phyloP scores from a whole-genome alignment of 2,888 invertebrate genomes.

The Rhimphoctona megacephalus region DNA sequence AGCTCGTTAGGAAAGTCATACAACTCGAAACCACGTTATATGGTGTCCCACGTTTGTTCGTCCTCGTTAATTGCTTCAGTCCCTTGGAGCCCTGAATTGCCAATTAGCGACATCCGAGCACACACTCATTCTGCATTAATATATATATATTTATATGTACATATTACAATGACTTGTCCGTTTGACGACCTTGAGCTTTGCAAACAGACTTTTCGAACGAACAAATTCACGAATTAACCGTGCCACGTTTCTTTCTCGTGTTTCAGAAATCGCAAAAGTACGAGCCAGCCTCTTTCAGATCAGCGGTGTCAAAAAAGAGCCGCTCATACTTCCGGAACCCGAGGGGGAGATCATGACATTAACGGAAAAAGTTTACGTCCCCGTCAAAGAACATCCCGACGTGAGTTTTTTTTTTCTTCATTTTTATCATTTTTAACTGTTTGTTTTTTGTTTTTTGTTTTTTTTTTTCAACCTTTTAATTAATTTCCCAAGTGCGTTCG shows the following conservation, averaged over 20 bases:
- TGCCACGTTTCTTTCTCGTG: slow-evolving; percentile 52
- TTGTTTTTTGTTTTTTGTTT: not conserved
- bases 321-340: slow-evolving; percentile 95
- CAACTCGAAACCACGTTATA: slow-evolving; percentile 17
- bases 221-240: not conserved
- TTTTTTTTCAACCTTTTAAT: not conserved
- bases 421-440: not conserved
- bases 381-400: slow-evolving; percentile 99
- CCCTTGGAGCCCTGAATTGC: slow-evolving; percentile 66
- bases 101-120: slow-evolving; percentile 69
- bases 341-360: slow-evolving; percentile 96
- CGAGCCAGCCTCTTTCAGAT: slow-evolving; percentile 99
- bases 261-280: slow-evolving; percentile 98
- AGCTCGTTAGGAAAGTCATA: slow-evolving; percentile 15
- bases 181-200: slow-evolving; percentile 41
- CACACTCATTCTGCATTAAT: not conserved
- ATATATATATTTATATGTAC: not conserved
- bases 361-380: slow-evolving; percentile 99
- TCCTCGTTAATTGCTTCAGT: slow-evolving; percentile 66
- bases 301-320: slow-evolving; percentile 98
- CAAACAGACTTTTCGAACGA: not conserved
- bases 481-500: not conserved
- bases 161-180: not conserved
- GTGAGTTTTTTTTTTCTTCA: slow-evolving; percentile 90
- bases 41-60: slow-evolving; percentile 61